phyloP scores from a whole-genome alignment of 1,140 invertebrate species.

The Sitodiplosis mosellana region DNA sequence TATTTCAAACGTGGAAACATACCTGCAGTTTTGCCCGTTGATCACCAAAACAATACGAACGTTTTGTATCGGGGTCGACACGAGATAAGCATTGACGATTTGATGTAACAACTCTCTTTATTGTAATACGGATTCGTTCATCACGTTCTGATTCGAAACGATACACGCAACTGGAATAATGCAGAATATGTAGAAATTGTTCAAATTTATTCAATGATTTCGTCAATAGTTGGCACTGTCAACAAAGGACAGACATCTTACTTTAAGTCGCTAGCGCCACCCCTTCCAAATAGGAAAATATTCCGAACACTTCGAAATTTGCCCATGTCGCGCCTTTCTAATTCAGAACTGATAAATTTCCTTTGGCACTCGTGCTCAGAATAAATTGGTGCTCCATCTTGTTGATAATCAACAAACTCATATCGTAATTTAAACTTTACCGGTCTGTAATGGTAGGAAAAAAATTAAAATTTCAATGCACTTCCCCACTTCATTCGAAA shows the following conservation, averaged over 20 bases:
- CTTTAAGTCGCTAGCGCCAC: conserved; percentile 64
- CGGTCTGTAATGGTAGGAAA: conserved; percentile 50
- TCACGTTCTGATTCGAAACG: conserved; percentile 64
- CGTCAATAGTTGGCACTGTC: neutral
- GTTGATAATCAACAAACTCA: conserved; percentile 72
- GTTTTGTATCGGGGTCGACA: conserved; percentile 41
- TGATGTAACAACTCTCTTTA: conserved; percentile 43
- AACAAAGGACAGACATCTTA: conserved; percentile 17
- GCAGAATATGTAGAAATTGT: neutral
- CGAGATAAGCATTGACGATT: conserved; percentile 42
- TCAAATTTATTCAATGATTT: neutral
- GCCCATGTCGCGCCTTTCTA: conserved; percentile 33
- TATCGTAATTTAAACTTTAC: conserved; percentile 71
- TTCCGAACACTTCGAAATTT: conserved; percentile 53
- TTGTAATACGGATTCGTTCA: conserved; percentile 49
- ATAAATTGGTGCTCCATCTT: conserved; percentile 60
- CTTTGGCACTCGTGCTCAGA: conserved; percentile 21
- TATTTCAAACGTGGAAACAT: too few relatives aligned
- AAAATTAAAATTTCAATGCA: conserved; percentile 4
- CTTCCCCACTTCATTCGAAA: too few relatives aligned
- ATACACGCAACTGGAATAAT: conserved; percentile 59
- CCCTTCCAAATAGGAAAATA: conserved; percentile 70
- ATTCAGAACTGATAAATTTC: conserved; percentile 39
- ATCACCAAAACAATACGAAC: conserved; percentile 47
- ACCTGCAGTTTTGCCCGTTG: conserved; percentile 20